Evolutionary conservation across 2,797 vertebrate species (phyloP).

Genomic region (Aulostomus chinensis): DNA sequence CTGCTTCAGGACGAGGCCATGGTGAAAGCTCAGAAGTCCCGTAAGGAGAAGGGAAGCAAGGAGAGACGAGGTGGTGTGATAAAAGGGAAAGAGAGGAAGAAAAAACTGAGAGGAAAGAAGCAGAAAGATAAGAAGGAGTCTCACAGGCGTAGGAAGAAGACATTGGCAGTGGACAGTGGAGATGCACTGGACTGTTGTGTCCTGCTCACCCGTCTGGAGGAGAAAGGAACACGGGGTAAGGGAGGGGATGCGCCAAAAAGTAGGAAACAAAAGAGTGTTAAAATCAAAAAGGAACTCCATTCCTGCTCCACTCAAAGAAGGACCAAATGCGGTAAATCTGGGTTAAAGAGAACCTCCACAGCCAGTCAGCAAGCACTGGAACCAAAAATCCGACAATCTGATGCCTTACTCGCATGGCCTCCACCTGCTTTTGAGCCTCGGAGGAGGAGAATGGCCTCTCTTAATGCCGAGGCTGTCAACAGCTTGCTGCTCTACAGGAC

Average conservation of each 20-base stretch:
- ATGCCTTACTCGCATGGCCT: slow-evolving; percentile 59
- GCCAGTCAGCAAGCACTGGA: slow-evolving; percentile 55
- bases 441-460: slow-evolving; percentile 90
- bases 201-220: slow-evolving; percentile 91
- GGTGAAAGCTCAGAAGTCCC: slow-evolving; percentile 74
- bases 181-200: slow-evolving; percentile 91
- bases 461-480: slow-evolving; percentile 96
- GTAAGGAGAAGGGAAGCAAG: slow-evolving; percentile 57
- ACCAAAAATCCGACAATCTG: slow-evolving; percentile 75
- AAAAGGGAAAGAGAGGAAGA: slow-evolving; percentile 45
- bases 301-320: slow-evolving; percentile 47
- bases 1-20: slow-evolving; percentile 72
- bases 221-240: slow-evolving; percentile 58
- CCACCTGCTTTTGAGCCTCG: slow-evolving; percentile 80
- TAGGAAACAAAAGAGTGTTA: slow-evolving; percentile 49
- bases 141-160: slow-evolving; percentile 74
- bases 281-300: slow-evolving; percentile 54
- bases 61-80: slow-evolving; percentile 31
- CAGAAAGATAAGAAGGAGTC: slow-evolving; percentile 61
- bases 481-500: slow-evolving; percentile 90
- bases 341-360: slow-evolving; percentile 49
- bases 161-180: slow-evolving; percentile 69
- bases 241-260: slow-evolving; percentile 36
- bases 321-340: slow-evolving; percentile 68
- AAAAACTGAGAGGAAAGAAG: slow-evolving; percentile 51